phyloP scores from a whole-genome alignment of 2,888 invertebrate species.

The Lordiphosa andalusiaca region DNA sequence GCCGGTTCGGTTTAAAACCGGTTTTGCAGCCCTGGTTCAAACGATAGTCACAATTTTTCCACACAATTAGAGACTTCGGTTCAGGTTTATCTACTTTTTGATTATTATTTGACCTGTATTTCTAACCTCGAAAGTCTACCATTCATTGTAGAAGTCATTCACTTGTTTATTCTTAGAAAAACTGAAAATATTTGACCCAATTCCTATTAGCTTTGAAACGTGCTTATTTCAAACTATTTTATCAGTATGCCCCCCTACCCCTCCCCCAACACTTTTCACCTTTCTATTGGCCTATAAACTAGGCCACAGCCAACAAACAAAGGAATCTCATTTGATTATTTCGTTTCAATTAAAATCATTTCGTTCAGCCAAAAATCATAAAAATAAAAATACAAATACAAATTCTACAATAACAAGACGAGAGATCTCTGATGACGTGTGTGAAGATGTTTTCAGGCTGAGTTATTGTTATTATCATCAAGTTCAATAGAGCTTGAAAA shows the following conservation, averaged over 20 bases:
- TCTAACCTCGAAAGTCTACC: constrained; percentile 3
- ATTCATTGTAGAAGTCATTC: background rate
- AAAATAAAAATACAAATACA: too few relatives aligned
- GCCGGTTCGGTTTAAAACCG: too few relatives aligned
- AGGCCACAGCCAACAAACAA: background rate
- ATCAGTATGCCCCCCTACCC: too few relatives aligned
- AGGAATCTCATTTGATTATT: constrained; percentile 11
- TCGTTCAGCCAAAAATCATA: constrained; percentile 17
- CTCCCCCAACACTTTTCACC: background rate
- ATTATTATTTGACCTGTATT: background rate
- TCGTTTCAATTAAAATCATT: constrained; percentile 30
- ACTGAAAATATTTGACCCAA: background rate
- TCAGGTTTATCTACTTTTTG: too few relatives aligned
- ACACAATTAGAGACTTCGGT: too few relatives aligned
- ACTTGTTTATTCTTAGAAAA: constrained; percentile 2
- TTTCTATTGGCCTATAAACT: background rate
- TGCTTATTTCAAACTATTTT: constrained; percentile 21
- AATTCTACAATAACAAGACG: constrained; percentile 6
- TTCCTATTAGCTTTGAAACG: constrained; percentile 7
- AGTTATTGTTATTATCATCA: constrained; percentile 45
- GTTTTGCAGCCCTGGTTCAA: too few relatives aligned
- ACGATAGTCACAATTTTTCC: too few relatives aligned
- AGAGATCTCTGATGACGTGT: constrained; percentile 50
- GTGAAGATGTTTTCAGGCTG: constrained; percentile 49
- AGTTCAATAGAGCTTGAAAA: constrained; percentile 62